Evolutionary conservation across 2,113 vertebrate species (phyloP), one percentile per base, ranked within the genome.

Genomic region (Melanerpes formicivorus): DNA sequence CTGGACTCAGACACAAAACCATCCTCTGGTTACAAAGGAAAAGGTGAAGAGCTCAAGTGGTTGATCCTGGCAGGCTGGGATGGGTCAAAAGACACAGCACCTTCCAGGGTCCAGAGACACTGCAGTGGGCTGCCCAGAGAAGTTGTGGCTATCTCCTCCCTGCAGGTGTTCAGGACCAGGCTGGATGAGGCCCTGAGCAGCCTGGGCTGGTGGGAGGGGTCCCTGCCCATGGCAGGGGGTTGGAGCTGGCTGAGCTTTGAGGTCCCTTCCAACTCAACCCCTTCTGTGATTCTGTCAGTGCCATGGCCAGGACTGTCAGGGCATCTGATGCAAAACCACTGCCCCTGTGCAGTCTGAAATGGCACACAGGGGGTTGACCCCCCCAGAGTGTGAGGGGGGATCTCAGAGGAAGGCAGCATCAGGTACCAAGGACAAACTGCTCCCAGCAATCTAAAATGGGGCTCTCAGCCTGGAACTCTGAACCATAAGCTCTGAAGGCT

Each of bases 341-440:
- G 21, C 14, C 12, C 34, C 73, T 2, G 9, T 0, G 6, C 7
- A 2, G 26, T 4, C 6, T 11, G 74, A 29, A 26, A 37, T 2
- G 75, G 18, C 16, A 2, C 26, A 2, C 4, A 12, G 11, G 2
- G 56, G 42, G 32, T 26, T 14, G 48, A 9, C 5, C 3, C 18
- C 18, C 5, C 17, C 37, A 3, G 7, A 15, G 56, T 18, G 63
- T 30, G 2, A 18, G 32, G 32, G 11, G 11, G 10, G 22, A 18
- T 3, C 12, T 3, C 29, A 2, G 50, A 27, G 42, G 29, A 44
- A 7, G 19, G 66, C 52, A 22, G 54, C 1, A 1, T 2, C 15
- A 3, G 1, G 8, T 6, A 42, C 4, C 66, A 12, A 66, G 55
- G 67, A 37, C 42, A 79, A 79, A 37, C 29, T 3, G 4, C 66